Percentiles rank a stretch among this genome's conserved stretches.
phyloP scores from a whole-genome alignment of 2,113 vertebrate species.

The Ammodytes marinus region DNA sequence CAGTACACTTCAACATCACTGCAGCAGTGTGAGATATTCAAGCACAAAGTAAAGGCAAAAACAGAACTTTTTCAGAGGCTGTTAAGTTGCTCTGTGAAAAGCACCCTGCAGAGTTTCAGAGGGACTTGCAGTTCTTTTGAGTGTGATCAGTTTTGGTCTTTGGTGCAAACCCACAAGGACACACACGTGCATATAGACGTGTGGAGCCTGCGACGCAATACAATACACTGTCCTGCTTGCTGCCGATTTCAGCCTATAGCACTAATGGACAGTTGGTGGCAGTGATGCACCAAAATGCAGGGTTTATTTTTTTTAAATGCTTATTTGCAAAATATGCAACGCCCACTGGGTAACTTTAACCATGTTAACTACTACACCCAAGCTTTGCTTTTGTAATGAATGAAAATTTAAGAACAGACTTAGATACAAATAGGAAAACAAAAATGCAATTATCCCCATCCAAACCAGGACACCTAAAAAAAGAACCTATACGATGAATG shows the following conservation, averaged over 20 bases:
- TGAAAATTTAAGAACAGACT: neutral
- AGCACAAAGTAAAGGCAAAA: neutral
- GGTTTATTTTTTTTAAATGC: neutral
- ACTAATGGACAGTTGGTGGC: neutral
- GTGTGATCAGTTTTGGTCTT: neutral
- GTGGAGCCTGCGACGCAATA: neutral
- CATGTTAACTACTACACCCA: neutral
- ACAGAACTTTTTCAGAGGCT: neutral
- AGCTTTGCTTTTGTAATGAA: slow-evolving; percentile 50
- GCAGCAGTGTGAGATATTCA: neutral
- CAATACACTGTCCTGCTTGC: neutral
- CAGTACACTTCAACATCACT: neutral
- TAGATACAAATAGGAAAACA: neutral
- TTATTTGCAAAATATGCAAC: neutral
- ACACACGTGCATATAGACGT: too few species aligned
- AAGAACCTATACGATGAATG: neutral
- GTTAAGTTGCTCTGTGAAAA: neutral
- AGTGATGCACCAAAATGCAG: neutral
- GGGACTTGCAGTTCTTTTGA: neutral
- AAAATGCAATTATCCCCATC: neutral
- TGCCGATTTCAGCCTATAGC: neutral
- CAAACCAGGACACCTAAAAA: neutral
- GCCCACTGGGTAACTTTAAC: neutral
- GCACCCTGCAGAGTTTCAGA: neutral
- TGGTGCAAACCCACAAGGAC: neutral